Percentiles rank a stretch among this genome's conserved stretches.
These are phyloP conservation scores for Patagioenas fasciata DNA, from an alignment of 2,113 vertebrate genomes.

Conservation along the genomic window DNA sequence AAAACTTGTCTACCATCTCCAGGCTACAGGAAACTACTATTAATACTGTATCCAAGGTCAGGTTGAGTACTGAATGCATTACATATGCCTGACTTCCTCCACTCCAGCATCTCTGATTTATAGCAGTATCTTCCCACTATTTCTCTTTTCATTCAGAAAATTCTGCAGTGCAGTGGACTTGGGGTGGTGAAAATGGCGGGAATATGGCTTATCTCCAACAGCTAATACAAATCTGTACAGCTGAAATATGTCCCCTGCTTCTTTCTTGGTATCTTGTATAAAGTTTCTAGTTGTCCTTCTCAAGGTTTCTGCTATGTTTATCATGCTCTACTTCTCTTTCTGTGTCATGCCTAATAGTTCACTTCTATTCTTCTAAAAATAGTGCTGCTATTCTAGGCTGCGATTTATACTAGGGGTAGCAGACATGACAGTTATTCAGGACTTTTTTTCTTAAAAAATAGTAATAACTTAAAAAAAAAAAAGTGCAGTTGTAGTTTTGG, in stretches of 20 bases:
- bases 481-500: neutral
- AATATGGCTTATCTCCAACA: neutral
- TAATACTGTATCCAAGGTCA: neutral
- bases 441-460: neutral
- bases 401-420: neutral
- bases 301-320: neutral
- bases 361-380: neutral
- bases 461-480: neutral
- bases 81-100: rapidly evolving
- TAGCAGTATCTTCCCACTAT: neutral
- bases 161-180: neutral
- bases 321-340: neutral
- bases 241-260: neutral
- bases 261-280: neutral
- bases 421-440: neutral
- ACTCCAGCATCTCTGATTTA: neutral
- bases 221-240: neutral
- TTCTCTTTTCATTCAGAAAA: neutral
- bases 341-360: neutral
- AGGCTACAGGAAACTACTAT: no score
- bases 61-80: neutral
- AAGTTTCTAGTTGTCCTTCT: neutral
- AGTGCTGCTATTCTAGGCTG: neutral
- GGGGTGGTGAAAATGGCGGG: neutral
- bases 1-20: no score